These are phyloP conservation scores for Peribatodes rhomboidaria DNA, from an alignment of 2,888 invertebrate genomes.

Conservation along the genomic window DNA sequence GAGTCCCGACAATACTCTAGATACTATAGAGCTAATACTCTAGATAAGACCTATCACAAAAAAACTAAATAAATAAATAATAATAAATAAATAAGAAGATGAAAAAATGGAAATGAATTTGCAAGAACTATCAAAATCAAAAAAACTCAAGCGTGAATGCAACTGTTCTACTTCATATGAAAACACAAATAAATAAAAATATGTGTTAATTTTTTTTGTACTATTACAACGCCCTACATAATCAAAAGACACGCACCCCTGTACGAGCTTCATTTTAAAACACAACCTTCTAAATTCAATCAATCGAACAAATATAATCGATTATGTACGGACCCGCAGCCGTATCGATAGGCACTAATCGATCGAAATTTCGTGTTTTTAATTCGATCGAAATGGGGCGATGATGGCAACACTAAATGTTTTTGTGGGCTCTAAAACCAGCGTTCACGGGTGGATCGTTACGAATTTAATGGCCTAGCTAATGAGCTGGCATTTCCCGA, in stretches of 20 bases:
- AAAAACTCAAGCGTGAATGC: too few relatives aligned
- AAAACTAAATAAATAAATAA: too few relatives aligned
- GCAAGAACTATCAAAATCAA: too few relatives aligned
- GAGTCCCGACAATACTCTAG: too few relatives aligned
- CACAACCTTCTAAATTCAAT: constrained; percentile 15
- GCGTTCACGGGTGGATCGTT: constrained; percentile 54
- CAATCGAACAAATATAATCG: constrained; percentile 25
- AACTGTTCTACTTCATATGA: too few relatives aligned
- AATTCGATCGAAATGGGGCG: constrained; percentile 38
- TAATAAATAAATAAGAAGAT: too few relatives aligned
- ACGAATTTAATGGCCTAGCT: constrained; percentile 58
- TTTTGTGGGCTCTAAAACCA: constrained; percentile 52
- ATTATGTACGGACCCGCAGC: constrained; percentile 30
- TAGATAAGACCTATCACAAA: too few relatives aligned
- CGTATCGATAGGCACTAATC: constrained; percentile 31
- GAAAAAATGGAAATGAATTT: too few relatives aligned
- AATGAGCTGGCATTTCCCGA: constrained; percentile 56
- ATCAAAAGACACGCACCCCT: constrained; percentile 6
- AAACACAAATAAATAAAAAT: too few relatives aligned
- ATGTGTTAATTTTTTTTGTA: too few relatives aligned
- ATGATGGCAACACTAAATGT: constrained; percentile 52
- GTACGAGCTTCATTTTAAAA: constrained; percentile 8
- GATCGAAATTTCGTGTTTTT: constrained; percentile 37
- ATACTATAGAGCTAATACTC: too few relatives aligned
- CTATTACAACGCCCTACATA: neutral